Conservation (phyloP, 2,888 invertebrate genomes). For the Lasioglossum vierecki region DNA sequence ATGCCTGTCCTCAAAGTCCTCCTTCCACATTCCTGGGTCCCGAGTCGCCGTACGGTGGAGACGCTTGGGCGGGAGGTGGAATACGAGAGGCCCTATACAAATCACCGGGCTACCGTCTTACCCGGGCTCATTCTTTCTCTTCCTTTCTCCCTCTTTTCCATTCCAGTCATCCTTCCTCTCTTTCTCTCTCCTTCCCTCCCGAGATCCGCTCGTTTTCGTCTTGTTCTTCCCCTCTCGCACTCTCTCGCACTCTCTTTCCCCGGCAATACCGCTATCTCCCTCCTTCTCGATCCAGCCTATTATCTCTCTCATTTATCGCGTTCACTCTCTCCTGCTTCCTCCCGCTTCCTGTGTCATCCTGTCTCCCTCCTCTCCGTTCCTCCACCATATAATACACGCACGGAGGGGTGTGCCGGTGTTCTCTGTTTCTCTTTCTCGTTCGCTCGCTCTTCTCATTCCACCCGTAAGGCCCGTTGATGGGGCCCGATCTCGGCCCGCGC, state of each 20-base stretch:
- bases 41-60: conserved; percentile 71
- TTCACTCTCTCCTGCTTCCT: conserved; percentile 32
- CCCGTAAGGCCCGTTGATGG: conserved; percentile 20
- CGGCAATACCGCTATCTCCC: conserved; percentile 31
- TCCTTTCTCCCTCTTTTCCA: conserved; percentile 64
- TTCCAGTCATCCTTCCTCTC: conserved; percentile 46
- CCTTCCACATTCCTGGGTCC: conserved; percentile 77
- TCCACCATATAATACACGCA: conserved; percentile 29
- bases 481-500: conserved; percentile 52
- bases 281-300: conserved; percentile 60
- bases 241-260: conserved; percentile 31
- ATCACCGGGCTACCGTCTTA: conserved; percentile 84
- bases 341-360: neutral
- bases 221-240: conserved; percentile 19
- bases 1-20: conserved; percentile 70
- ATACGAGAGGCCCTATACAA: conserved; percentile 83
- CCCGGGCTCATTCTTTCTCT: conserved; percentile 76
- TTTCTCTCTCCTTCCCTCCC: neutral
- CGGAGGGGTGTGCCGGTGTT: conserved; percentile 18
- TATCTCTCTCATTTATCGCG: conserved; percentile 76
- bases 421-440: neutral
- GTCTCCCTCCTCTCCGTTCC: conserved; percentile 32
- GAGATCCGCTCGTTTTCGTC: conserved; percentile 35
- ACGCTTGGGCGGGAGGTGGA: conserved; percentile 76
- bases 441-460: conserved; percentile 11